These are phyloP conservation scores for Porites evermanni DNA, from an alignment of 92 coral and sea anemone species.

Conservation along the genomic window DNA sequence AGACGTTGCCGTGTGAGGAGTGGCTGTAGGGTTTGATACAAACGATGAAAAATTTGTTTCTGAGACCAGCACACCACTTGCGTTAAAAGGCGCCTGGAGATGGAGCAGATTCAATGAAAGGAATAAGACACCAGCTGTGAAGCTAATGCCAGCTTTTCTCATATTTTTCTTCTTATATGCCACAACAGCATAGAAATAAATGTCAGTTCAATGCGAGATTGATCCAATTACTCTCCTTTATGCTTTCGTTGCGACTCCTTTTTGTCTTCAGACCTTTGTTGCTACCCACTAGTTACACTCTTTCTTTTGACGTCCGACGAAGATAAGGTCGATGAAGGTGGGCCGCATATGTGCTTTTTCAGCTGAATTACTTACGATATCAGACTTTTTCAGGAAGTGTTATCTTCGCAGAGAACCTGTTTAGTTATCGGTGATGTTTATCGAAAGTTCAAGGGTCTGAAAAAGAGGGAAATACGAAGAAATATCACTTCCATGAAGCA, in stretches of 20 bases:
- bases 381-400: neutral
- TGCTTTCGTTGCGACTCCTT: neutral
- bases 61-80: constrained; percentile 24
- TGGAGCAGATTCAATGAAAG: neutral
- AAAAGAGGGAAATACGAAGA: too few relatives aligned
- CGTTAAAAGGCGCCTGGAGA: constrained; percentile 2
- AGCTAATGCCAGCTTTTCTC: neutral
- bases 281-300: constrained; percentile 11
- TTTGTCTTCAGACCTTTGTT: neutral
- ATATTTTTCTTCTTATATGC: neutral
- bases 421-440: too few relatives aligned
- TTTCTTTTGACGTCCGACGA: constrained; percentile 30
- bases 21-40: constrained; percentile 9
- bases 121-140: neutral
- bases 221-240: too few relatives aligned
- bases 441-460: too few relatives aligned
- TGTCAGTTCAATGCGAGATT: constrained; percentile 3
- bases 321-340: neutral
- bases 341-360: neutral
- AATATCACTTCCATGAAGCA: too few relatives aligned
- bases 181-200: neutral
- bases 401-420: neutral
- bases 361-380: neutral
- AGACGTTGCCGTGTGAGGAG: neutral
- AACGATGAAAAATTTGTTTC: neutral